Percentiles rank a stretch among this genome's conserved stretches.
Evolutionary conservation across 2,113 vertebrate species (phyloP).

Genomic region (Microtus pennsylvanicus): DNA sequence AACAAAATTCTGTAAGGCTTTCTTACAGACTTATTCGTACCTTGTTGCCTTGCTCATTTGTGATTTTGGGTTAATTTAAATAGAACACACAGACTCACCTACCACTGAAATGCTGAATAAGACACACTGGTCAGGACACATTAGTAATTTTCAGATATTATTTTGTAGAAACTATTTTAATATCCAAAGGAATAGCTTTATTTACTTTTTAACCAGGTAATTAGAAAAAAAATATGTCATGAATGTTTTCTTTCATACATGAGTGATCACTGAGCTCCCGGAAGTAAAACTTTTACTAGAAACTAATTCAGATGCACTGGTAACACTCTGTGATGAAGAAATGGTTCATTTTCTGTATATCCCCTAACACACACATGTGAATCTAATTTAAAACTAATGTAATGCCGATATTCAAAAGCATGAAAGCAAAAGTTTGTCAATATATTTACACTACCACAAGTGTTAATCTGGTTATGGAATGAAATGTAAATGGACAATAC

Average conservation of each 20-base stretch:
- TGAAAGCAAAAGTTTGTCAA: neutral
- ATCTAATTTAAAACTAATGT: neutral
- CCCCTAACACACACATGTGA: neutral
- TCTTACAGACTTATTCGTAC: neutral
- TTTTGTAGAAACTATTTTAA: neutral
- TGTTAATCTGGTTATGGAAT: neutral
- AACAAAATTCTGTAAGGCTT: neutral
- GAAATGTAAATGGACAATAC: neutral
- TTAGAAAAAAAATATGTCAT: slow-evolving; percentile 20
- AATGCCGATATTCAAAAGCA: neutral
- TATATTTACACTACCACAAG: neutral
- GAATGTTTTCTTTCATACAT: neutral
- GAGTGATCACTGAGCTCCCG: neutral
- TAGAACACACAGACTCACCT: neutral
- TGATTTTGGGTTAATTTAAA: neutral
- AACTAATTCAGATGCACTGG: neutral
- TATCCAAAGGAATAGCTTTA: neutral
- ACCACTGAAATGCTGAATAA: neutral
- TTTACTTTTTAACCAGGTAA: neutral
- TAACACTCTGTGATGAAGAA: neutral
- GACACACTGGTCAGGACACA: neutral
- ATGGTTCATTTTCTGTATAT: neutral
- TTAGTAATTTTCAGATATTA: neutral
- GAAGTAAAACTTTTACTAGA: slow-evolving; percentile 19
- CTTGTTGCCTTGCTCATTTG: neutral